Percentiles rank a stretch among this genome's conserved stretches.
Conservation (phyloP, 1,140 invertebrate genomes). For the Drosophila truncata region DNA sequence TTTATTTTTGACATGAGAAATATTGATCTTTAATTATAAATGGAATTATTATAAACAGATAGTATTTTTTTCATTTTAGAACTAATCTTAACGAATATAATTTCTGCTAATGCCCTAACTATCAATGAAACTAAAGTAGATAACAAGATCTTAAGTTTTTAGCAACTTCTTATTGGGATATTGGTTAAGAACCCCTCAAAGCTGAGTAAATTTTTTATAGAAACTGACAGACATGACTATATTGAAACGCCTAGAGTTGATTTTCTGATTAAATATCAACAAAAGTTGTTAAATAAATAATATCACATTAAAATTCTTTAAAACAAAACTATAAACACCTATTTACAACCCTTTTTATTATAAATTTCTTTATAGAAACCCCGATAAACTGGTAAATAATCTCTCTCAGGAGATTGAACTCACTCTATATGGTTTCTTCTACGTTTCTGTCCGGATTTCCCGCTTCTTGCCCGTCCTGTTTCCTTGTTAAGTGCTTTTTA, state of each 20-base stretch:
- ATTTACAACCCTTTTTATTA: not conserved
- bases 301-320: not conserved
- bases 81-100: too few relatives aligned
- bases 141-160: too few relatives aligned
- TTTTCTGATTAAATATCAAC: not conserved
- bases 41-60: too few relatives aligned
- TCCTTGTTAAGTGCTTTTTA: constrained; percentile 78
- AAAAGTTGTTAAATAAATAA: not conserved
- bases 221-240: not conserved
- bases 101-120: too few relatives aligned
- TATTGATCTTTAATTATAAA: too few relatives aligned
- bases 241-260: not conserved
- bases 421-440: not conserved
- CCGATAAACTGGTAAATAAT: constrained; percentile 32
- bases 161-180: too few relatives aligned
- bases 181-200: too few relatives aligned
- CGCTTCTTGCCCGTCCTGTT: not conserved
- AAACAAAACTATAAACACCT: too few relatives aligned
- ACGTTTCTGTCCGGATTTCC: not conserved
- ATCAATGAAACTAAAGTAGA: too few relatives aligned
- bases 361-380: constrained; percentile 37
- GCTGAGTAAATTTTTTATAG: too few relatives aligned
- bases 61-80: too few relatives aligned
- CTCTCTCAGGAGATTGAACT: constrained; percentile 13
- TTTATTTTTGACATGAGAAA: too few relatives aligned